Evolutionary conservation across 2,113 vertebrate genomes (phyloP).

Genomic region (Prunella himalayana): DNA sequence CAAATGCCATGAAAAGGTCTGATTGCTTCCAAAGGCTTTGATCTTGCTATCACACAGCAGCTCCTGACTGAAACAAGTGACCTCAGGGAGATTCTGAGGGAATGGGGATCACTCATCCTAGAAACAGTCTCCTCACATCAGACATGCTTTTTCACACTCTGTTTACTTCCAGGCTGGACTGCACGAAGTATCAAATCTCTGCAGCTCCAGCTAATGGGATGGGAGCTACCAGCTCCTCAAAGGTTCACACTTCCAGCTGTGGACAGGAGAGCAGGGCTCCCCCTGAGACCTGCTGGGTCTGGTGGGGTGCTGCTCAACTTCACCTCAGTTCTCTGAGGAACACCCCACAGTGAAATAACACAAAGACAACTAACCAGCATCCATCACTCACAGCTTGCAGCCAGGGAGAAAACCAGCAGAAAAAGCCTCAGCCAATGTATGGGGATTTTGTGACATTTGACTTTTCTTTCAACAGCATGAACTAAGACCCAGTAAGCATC

Average conservation of each 20-base stretch:
- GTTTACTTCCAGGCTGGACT: neutral
- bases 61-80: neutral
- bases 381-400: neutral
- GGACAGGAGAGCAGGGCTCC: neutral
- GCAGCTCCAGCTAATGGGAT: neutral
- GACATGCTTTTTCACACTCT: neutral
- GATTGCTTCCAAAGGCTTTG: neutral
- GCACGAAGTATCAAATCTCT: neutral
- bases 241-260: neutral
- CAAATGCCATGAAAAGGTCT: neutral
- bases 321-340: neutral
- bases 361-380: neutral
- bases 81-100: neutral
- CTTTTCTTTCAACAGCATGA: neutral
- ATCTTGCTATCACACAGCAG: neutral
- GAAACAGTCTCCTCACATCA: neutral
- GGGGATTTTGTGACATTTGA: neutral
- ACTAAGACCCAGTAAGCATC: neutral
- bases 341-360: neutral
- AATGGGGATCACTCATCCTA: neutral
- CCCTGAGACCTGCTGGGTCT: neutral
- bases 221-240: neutral
- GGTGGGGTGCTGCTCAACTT: neutral
- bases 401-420: neutral
- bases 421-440: neutral